phyloP scores from a whole-genome alignment of 2,113 vertebrate species.

The Hippocampus abdominalis region DNA sequence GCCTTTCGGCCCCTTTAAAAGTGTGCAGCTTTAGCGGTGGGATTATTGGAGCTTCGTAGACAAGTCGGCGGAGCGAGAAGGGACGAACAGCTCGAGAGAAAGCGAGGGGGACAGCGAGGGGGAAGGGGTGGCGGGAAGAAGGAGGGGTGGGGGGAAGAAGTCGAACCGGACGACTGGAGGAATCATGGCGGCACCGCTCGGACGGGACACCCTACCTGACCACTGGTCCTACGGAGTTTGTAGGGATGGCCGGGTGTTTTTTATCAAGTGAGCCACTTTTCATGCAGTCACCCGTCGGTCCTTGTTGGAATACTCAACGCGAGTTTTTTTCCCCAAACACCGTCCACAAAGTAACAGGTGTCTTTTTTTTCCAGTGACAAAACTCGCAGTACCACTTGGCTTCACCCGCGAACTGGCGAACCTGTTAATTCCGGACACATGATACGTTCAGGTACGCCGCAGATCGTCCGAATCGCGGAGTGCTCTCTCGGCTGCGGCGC shows the following conservation, averaged over 20 bases:
- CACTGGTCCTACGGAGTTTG: conserved; percentile 94
- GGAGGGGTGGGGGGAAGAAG: conserved; percentile 39
- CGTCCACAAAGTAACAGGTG: conserved; percentile 73
- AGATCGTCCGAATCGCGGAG: conserved; percentile 24
- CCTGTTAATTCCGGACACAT: conserved; percentile 98
- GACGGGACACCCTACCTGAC: conserved; percentile 89
- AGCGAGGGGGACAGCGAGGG: background rate
- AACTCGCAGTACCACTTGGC: conserved; percentile 85
- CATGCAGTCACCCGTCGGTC: background rate
- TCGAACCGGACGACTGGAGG: conserved; percentile 45
- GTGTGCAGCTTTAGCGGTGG: conserved; percentile 64
- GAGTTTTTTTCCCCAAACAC: background rate
- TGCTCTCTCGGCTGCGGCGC: conserved; percentile 28
- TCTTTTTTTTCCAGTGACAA: conserved; percentile 83
- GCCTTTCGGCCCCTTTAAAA: conserved; percentile 71
- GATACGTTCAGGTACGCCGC: conserved; percentile 89
- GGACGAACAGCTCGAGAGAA: conserved; percentile 17
- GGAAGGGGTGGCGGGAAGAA: conserved; percentile 1
- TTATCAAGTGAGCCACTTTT: conserved; percentile 81
- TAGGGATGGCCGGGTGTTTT: conserved; percentile 88
- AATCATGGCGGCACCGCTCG: conserved; percentile 85
- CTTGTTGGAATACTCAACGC: background rate
- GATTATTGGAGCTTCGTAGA: conserved; percentile 55
- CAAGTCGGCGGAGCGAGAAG: conserved; percentile 61
- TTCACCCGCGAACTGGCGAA: conserved; percentile 90